Base-by-base conservation (phyloP, 2,888 invertebrate species). In the Baronia brevicornis region DNA sequence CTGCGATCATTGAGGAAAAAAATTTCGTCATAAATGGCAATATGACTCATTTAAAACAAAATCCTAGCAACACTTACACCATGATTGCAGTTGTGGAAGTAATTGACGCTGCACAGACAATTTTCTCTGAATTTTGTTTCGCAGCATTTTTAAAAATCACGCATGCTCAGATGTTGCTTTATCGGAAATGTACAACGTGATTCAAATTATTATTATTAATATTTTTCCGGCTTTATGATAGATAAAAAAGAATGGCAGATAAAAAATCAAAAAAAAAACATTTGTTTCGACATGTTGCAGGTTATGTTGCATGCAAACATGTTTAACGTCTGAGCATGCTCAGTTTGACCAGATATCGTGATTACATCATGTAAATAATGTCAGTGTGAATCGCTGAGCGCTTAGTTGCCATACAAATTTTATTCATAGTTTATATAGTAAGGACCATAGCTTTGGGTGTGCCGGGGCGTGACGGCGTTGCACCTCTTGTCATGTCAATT, bases 361-460 rank as follows among this genome's bases (percentile, higher is more conserved):
- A 40, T 27, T 36, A 32, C 41, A 51, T 43, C 55, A 55, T 80
- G 80, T 80, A 80, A 68, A 80, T 82, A 79, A 64, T 54, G 54
- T 79, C 77, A 69, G 78, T 74, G 74, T 43, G 46, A 40, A 41
- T 44, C 77, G 70, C 79, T 79, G 79, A 74, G 57, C 64, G 78
- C 75, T 77, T 80, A 71, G 82, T 80, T 80, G 82, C 82, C 82
- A 84, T 84, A 84, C 72, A 77, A 73, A 66, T 70, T 59, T 60
- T 73, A 72, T 68, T 68, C 63, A 65, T 82, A 80, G 78, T 71
- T 62, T 70, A 77, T n/a, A n/a, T n/a, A 69, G 69, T 73, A 66
- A 67, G 60, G 58, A 62, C 64, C 48, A 39, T 52, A 51, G 59
- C 60, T 60, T 63, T 62, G 40, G 46, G 43, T 44, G 46, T 53